Evolutionary conservation across 2,888 invertebrate species (phyloP).

Genomic region (Calameuta filiformis): DNA sequence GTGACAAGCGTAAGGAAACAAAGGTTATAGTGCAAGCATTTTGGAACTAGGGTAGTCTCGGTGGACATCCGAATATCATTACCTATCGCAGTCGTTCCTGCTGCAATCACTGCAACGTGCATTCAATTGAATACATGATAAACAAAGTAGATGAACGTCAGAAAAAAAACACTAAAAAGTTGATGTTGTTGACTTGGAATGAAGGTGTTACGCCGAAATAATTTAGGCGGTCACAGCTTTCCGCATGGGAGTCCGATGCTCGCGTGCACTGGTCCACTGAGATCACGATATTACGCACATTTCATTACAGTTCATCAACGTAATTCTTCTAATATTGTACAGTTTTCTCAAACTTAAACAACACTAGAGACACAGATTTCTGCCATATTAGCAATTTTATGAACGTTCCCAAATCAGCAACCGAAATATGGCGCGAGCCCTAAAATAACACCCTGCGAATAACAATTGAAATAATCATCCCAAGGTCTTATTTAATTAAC

Average conservation of each 20-base stretch:
- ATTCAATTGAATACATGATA: constrained; percentile 52
- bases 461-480: not conserved
- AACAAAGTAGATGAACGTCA: constrained; percentile 47
- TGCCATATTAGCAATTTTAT: constrained; percentile 61
- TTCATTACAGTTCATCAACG: constrained; percentile 34
- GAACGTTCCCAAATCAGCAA: constrained; percentile 50
- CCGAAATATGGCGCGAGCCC: constrained; percentile 25
- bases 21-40: constrained; percentile 49
- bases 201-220: constrained; percentile 30
- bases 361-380: constrained; percentile 56
- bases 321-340: constrained; percentile 15
- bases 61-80: constrained; percentile 35
- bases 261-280: constrained; percentile 23
- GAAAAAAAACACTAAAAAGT: constrained; percentile 41
- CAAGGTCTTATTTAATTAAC: constrained; percentile 26
- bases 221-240: constrained; percentile 19
- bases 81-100: constrained; percentile 51
- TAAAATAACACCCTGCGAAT: constrained; percentile 11
- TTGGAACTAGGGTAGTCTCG: constrained; percentile 27
- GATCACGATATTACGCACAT: constrained; percentile 37
- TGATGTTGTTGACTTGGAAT: constrained; percentile 42
- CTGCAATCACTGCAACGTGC: constrained; percentile 47
- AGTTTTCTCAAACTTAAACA: constrained; percentile 53
- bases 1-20: constrained; percentile 43
- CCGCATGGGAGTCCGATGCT: constrained; percentile 23